These are phyloP conservation scores for Dione juno DNA, from an alignment of 2,888 invertebrate genomes.

Conservation along the genomic window DNA sequence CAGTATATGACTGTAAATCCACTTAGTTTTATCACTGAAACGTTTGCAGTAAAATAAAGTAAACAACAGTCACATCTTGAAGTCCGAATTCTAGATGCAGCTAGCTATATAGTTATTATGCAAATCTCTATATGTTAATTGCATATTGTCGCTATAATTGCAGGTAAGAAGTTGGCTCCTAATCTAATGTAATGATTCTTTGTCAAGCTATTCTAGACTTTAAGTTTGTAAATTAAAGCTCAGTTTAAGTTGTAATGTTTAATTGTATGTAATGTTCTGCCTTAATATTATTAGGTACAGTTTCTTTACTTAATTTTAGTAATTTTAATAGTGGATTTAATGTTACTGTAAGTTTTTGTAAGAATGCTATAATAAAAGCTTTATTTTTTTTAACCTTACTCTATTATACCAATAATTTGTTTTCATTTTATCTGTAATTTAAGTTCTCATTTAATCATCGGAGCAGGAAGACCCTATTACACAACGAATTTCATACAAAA, in stretches of 20 bases:
- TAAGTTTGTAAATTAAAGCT: not conserved
- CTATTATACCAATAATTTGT: too few relatives aligned
- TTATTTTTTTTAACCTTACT: too few relatives aligned
- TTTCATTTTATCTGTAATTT: too few relatives aligned
- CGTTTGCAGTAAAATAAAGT: conserved; percentile 10
- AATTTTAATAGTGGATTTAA: conserved; percentile 13
- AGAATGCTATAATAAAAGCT: not conserved
- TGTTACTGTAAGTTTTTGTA: not conserved
- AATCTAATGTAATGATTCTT: not conserved
- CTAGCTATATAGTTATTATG: conserved; percentile 20
- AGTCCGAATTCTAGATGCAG: conserved; percentile 22
- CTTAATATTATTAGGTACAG: conserved; percentile 13
- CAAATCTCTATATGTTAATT: conserved; percentile 24
- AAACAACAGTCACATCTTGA: conserved; percentile 18
- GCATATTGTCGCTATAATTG: conserved; percentile 30
- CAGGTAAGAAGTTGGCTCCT: conserved; percentile 26
- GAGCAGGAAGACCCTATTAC: too few relatives aligned
- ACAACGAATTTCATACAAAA: too few relatives aligned
- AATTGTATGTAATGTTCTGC: conserved; percentile 5
- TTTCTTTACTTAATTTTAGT: not conserved
- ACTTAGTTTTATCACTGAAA: conserved; percentile 15
- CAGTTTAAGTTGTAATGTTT: not conserved
- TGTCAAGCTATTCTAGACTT: not conserved
- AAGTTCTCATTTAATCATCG: too few relatives aligned
- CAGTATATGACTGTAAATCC: conserved; percentile 1